Base-by-base conservation (phyloP, 2,113 vertebrate genomes). In the Stigmatopora argus region DNA sequence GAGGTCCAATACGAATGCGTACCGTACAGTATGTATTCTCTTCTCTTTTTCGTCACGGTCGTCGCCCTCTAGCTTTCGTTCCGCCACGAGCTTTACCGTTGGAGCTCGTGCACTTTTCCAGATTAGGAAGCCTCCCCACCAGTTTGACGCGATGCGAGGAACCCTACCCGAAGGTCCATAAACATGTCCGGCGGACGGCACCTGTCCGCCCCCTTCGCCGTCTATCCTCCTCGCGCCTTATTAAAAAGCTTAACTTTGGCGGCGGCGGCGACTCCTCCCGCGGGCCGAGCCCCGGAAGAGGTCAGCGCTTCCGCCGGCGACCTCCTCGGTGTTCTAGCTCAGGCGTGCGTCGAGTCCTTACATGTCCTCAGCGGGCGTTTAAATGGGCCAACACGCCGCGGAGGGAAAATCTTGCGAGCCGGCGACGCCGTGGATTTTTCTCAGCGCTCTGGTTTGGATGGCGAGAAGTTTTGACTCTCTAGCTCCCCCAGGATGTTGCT, bases 1-100 rank as follows among this genome's bases (percentile, higher is more conserved):
- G 96, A 98, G 89, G 96, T 98, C 78, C 96, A 98, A 67, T 98
- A 98, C 10, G 96, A 98, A 86, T 98, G 96, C 77, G 96, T 98
- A 31, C 96, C 96, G 75, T 98, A 96, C 90, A 98, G 96, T 98
- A 96, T 62, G 96, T 97, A 92, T 86, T 74, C 61, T 66, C 49
- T 69, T 74, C 34, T 64, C 46, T 23, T 49, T 46, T 49, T 17
- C 13, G 34, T 17, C 18, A 26, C 23, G 11, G 23, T n/a, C n/a
- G n/a, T n/a, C n/a, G n/a, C n/a, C n/a, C n/a, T n/a, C n/a, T n/a
- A n/a, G n/a, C n/a, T n/a, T n/a, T n/a, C n/a, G n/a, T n/a, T n/a
- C 26, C 26, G 26, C 3, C 26, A 31, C 26, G 3, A 31, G 26
- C 26, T 31, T 31, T 31, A 31, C 3, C 26, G 26, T 31, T 31